phyloP scores from a whole-genome alignment of 2,113 vertebrate genomes.

The Hepsetus odoe region DNA sequence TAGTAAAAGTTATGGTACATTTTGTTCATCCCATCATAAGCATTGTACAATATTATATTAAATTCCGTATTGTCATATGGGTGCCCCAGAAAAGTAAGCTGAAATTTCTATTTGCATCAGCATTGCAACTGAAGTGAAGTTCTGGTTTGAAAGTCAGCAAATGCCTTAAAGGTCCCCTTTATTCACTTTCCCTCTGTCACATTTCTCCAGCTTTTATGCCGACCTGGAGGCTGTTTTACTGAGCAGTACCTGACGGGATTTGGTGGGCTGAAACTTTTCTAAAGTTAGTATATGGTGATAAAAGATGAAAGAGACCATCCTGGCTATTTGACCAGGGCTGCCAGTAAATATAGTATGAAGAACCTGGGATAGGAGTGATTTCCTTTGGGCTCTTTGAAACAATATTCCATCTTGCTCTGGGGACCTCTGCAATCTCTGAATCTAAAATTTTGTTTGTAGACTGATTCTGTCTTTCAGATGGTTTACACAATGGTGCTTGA shows the following conservation, averaged over 20 bases:
- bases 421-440: background rate
- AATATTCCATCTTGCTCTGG: background rate
- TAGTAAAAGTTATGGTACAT: background rate
- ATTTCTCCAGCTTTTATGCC: background rate
- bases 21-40: background rate
- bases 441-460: background rate
- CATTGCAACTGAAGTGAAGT: background rate
- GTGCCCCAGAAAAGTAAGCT: background rate
- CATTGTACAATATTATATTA: background rate
- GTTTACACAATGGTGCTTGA: no score
- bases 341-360: background rate
- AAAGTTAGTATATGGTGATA: background rate
- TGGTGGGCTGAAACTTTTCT: conserved; percentile 15
- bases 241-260: background rate
- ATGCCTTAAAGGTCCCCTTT: conserved; percentile 9
- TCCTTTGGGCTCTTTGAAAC: conserved; percentile 21
- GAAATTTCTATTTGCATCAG: background rate
- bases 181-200: conserved; percentile 13
- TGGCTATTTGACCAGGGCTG: conserved; percentile 20
- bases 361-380: conserved; percentile 3
- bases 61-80: background rate
- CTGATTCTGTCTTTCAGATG: background rate
- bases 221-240: background rate
- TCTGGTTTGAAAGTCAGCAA: background rate
- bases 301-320: conserved; percentile 11